Evolutionary conservation across 2,888 invertebrate species (phyloP).

Genomic region (Heterodera filipjevi): DNA sequence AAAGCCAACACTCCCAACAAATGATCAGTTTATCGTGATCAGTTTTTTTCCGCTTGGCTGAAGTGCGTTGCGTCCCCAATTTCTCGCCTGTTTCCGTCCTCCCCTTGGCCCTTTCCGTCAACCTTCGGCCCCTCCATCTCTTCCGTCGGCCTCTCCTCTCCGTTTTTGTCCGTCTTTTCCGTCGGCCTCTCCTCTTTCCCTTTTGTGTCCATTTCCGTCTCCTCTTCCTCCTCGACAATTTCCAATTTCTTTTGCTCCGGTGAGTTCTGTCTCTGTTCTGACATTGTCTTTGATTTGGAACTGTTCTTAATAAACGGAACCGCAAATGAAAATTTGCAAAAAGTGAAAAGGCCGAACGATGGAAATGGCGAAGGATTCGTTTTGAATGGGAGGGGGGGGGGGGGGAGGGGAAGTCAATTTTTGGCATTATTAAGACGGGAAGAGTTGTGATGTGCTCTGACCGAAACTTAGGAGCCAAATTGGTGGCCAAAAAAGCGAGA

Average conservation of each 20-base stretch:
- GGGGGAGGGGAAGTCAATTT: no score
- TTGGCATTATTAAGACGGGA: not conserved
- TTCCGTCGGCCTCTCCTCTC: not conserved
- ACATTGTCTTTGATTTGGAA: not conserved
- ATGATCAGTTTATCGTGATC: no score
- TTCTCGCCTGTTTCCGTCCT: no score
- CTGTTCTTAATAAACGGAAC: not conserved
- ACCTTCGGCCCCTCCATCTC: not conserved
- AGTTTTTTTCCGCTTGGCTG: not conserved
- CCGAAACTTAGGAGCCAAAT: no score
- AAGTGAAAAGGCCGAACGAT: not conserved
- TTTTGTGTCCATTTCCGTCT: not conserved
- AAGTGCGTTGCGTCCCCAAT: no score
- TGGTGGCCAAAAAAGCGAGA: no score
- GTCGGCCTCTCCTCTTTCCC: not conserved
- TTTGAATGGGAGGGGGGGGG: not conserved
- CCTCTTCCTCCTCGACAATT: not conserved
- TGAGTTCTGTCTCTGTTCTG: not conserved
- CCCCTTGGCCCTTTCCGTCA: no score
- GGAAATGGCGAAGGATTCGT: not conserved
- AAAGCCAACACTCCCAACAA: no score
- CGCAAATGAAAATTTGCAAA: no score
- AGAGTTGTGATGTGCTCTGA: no score
- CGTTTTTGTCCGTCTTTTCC: not conserved
- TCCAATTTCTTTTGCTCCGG: not conserved